Conservation (phyloP, 2,113 vertebrate species). For the Motacilla alba region DNA sequence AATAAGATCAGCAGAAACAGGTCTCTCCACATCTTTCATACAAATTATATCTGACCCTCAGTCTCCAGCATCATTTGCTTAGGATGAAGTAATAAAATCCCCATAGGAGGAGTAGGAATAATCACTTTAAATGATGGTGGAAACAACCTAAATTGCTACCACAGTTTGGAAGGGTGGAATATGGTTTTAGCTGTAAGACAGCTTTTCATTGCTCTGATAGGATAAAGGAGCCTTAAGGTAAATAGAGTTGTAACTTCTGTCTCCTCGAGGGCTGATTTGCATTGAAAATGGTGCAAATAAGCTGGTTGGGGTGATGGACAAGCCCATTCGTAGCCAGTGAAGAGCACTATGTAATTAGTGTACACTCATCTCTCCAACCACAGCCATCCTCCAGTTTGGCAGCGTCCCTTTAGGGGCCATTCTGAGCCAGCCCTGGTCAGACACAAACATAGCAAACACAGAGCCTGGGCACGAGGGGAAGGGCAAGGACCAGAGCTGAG, state of each 20-base stretch:
- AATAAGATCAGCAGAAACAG: background rate
- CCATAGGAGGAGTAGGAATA: background rate
- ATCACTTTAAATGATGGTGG: background rate
- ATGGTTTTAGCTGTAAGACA: background rate
- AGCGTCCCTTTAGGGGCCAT: background rate
- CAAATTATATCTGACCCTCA: background rate
- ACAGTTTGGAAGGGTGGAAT: background rate
- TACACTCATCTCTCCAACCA: background rate
- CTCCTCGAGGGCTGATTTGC: background rate
- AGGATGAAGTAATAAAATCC: background rate
- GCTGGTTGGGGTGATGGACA: background rate
- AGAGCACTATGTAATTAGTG: background rate
- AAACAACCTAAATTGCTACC: background rate
- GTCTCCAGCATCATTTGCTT: background rate
- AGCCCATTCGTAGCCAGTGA: background rate
- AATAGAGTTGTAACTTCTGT: background rate
- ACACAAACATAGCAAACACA: background rate
- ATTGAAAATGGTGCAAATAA: slow-evolving; percentile 1
- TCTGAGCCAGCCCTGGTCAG: background rate
- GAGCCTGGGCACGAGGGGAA: background rate
- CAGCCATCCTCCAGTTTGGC: slow-evolving; percentile 8
- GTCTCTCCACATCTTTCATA: background rate
- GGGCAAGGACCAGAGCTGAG: background rate
- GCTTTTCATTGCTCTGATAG: background rate
- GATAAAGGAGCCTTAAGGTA: background rate